phyloP scores from a whole-genome alignment of 2,113 vertebrate genomes.

The Heteronetta atricapilla region DNA sequence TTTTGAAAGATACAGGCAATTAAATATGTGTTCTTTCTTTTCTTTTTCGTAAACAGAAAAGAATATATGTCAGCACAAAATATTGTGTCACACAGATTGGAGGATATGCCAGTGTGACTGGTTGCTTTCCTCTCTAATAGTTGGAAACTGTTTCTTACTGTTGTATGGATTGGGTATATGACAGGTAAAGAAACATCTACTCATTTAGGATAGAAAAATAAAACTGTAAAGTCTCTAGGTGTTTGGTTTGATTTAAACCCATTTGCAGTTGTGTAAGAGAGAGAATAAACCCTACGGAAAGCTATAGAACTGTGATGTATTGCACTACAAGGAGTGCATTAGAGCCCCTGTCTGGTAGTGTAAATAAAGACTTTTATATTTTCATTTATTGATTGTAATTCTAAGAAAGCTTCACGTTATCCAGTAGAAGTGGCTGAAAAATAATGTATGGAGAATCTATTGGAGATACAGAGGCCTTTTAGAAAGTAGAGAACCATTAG shows the following conservation, averaged over 20 bases:
- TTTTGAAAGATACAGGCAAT: background rate
- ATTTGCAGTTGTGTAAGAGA: constrained; percentile 22
- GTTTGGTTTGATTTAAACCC: constrained; percentile 41
- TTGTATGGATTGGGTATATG: background rate
- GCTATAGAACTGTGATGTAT: constrained; percentile 33
- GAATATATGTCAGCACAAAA: background rate
- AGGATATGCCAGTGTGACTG: background rate
- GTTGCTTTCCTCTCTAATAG: background rate
- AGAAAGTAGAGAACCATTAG: constrained; percentile 39
- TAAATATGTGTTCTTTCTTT: background rate
- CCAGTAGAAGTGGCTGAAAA: constrained; percentile 31
- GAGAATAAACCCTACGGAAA: constrained; percentile 40
- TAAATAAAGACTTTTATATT: constrained; percentile 63
- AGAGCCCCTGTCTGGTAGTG: constrained; percentile 28
- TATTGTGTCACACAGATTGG: background rate
- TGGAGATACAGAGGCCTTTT: constrained; percentile 4
- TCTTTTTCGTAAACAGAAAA: background rate
- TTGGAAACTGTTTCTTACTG: background rate
- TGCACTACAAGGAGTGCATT: constrained; percentile 36
- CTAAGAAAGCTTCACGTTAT: constrained; percentile 42
- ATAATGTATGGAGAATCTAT: constrained; percentile 58
- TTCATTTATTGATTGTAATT: constrained; percentile 49
- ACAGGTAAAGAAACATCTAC: background rate
- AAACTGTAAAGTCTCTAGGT: background rate
- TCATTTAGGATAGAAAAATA: constrained; percentile 13